Base-by-base conservation (phyloP, 1,140 invertebrate species). In the Drosophila lacertosa region DNA sequence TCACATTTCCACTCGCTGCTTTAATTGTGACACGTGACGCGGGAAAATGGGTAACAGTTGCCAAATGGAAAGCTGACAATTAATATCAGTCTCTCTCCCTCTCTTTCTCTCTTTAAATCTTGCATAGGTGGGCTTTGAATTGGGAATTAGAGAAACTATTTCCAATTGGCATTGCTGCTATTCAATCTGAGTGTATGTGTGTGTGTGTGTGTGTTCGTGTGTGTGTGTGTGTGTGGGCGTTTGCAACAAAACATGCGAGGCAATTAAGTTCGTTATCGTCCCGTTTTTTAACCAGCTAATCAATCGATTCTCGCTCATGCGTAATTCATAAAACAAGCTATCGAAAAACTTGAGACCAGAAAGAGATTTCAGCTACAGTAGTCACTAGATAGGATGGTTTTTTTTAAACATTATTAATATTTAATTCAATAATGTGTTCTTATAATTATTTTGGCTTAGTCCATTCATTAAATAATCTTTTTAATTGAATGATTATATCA, bases 21-120 rank as follows among this genome's bases (percentile, higher is more conserved):
- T 65, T 70, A 70, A 70, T 65, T 70, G 67, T 70, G 67, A 57
- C 60, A 70, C 67, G 51, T 65, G 60, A 70, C 7, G 32, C 24
- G 60, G 66, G 51, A 60, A 79, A 80, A 79, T 75, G 66, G 24
- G 65, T 53, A 80, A 80, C 45, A 76, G 73, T 73, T 81, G 67
- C 78, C 74, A 54, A n/a, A n/a, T 42, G 64, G 69, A 74, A 82
- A 81, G 79, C 74, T 70, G 64, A 77, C 69, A 77, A 81, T 81
- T 81, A 81, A 83, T 81, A 72, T 32, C 77, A 58, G 60, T 67
- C 72, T 55, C 73, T 37, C 33, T 24, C 15, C 13, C 20, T 20
- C 55, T 33, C 2, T 59, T 39, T 42, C 26, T 33, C 24, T 35
- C 9, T 47, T 50, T 60, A 18, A 37, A 40, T 53, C 26, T 50